A percentile compares a stretch with the other conserved stretches of the same genome.
These are phyloP conservation scores for Myopa tessellatipennis DNA, from an alignment of 2,888 invertebrate species.

Conservation along the genomic window DNA sequence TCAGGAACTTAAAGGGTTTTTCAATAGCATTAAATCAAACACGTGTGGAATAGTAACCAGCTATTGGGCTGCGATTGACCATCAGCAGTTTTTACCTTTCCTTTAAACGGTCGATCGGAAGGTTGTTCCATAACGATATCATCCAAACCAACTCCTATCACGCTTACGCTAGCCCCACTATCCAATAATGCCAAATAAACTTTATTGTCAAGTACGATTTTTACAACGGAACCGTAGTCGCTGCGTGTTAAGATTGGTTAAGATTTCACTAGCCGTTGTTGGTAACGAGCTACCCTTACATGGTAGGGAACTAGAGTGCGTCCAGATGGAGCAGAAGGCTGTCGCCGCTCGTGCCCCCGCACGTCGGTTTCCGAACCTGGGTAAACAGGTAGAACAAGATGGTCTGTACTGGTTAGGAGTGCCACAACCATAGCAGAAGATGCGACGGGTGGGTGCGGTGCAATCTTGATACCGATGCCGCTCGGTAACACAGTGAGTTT, in stretches of 20 bases:
- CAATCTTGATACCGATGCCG: not conserved
- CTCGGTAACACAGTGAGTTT: not conserved
- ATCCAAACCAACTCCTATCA: no score
- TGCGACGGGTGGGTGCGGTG: not conserved
- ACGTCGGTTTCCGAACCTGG: not conserved
- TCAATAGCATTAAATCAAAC: not conserved
- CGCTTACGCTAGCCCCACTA: not conserved
- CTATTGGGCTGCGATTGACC: not conserved
- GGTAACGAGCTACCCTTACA: not conserved
- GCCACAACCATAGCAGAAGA: conserved; percentile 9
- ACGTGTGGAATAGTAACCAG: not conserved
- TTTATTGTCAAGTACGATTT: not conserved
- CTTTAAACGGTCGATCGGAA: not conserved
- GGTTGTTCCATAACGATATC: not conserved
- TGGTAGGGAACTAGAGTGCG: not conserved
- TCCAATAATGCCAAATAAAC: not conserved
- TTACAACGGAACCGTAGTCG: no score
- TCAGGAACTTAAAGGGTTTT: not conserved
- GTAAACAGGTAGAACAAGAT: not conserved
- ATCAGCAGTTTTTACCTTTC: not conserved
- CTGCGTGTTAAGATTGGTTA: not conserved
- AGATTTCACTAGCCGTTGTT: not conserved
- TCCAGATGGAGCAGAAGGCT: not conserved
- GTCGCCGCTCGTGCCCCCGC: not conserved
- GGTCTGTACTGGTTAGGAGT: not conserved